Evolutionary conservation across 2,113 vertebrate genomes (phyloP), one percentile per base, ranked within the genome.

Genomic region (Gobio gobio): DNA sequence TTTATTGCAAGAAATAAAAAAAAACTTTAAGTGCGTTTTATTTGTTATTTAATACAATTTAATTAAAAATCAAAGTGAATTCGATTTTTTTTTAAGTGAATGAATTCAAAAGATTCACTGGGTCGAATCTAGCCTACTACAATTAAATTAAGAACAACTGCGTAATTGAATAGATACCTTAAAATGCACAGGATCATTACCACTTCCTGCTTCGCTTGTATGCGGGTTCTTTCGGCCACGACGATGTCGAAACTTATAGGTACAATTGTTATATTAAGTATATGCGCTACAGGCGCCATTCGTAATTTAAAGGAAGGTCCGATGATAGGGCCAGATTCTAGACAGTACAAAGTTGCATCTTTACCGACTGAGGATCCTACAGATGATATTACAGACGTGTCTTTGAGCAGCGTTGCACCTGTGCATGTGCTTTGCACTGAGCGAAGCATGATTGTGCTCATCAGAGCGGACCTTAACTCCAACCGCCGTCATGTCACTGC

Each of bases 351-450:
- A 78, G 58, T 26, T 0, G 1, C 3, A 36, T 22, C 12, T 78
- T 40, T 43, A 36, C 76, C 5, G 4, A 59, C 2, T 14, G 40
- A 24, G 70, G 70, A 73, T 47, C 70, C 10, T 6, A 73, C 40
- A 40, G 10, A 13, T n/a, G 29, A 33, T 20, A 20, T 13, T 22
- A 58, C 29, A 43, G 33, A 78, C 33, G 22, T 43, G 51, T 2
- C 20, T 1, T n/a, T 5, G 5, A 59, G 76, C 54, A 78, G 29
- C 59, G 20, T 13, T 61, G 76, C 51, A 78, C 80, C 49, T 4
- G 74, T 83, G 7, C 18, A 76, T 9, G 80, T 86, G 24, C 51
- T 18, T 33, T 86, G 85, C 63, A 86, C 80, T 13, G 85, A 83
- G 22, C 63, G 10, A 24, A 47, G 9, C 73, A 86, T 86, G 85